phyloP scores from a whole-genome alignment of 2,888 invertebrate genomes.

The Calliphora vomitoria region DNA sequence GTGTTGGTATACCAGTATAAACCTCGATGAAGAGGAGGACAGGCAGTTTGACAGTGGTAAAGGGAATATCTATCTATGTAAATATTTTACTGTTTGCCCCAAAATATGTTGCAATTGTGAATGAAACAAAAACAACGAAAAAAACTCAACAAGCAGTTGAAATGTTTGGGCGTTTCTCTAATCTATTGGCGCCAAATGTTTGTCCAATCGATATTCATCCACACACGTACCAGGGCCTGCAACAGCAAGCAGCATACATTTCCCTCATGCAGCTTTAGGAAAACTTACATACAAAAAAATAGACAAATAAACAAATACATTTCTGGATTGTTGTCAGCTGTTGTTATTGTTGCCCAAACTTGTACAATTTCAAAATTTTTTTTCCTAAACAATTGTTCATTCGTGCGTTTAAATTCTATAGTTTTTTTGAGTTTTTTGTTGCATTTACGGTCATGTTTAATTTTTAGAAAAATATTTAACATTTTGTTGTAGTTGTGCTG shows the following conservation, averaged over 20 bases:
- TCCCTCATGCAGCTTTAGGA: constrained; percentile 26
- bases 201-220: constrained; percentile 56
- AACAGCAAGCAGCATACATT: constrained; percentile 38
- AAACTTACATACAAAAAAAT: constrained; percentile 33
- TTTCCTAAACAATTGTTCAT: constrained; percentile 61
- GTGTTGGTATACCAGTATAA: background rate
- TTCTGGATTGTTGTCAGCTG: constrained; percentile 66
- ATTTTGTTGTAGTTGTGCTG: constrained; percentile 36
- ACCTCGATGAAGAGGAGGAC: background rate
- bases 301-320: constrained; percentile 54
- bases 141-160: constrained; percentile 69
- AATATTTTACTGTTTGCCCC: background rate
- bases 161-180: constrained; percentile 73
- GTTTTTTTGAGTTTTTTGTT: constrained; percentile 12
- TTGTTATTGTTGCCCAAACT: constrained; percentile 51
- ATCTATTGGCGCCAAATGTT: constrained; percentile 73
- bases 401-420: constrained; percentile 65
- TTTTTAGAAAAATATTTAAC: constrained; percentile 62
- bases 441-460: constrained; percentile 55
- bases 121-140: background rate
- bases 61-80: constrained; percentile 15
- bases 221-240: background rate
- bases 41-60: constrained; percentile 20
- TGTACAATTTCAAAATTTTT: constrained; percentile 42
- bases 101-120: constrained; percentile 54